Percentiles rank a stretch among this genome's conserved stretches.
These are phyloP conservation scores for Tiliacea citrago DNA, from an alignment of 2,888 invertebrate genomes.

Conservation along the genomic window DNA sequence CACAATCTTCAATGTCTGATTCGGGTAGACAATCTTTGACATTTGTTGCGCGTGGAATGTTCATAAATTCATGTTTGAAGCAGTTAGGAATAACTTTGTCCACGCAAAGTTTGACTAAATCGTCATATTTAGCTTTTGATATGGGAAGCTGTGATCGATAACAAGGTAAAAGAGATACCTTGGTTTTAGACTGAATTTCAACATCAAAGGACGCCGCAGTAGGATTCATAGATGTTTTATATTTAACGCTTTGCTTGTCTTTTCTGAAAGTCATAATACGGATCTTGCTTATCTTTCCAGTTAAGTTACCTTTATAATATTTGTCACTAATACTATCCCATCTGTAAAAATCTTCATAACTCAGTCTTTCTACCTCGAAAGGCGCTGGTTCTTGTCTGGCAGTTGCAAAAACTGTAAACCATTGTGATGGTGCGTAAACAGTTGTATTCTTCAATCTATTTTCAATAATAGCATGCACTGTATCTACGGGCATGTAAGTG, in stretches of 20 bases:
- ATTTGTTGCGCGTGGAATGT: background rate
- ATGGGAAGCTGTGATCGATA: slow-evolving; percentile 53
- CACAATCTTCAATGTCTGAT: slow-evolving; percentile 54
- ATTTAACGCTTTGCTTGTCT: slow-evolving; percentile 27
- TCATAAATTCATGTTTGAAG: slow-evolving; percentile 3
- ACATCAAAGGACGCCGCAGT: slow-evolving; percentile 40
- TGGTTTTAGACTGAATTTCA: slow-evolving; percentile 57
- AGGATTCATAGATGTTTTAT: slow-evolving; percentile 30
- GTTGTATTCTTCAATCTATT: slow-evolving; percentile 60
- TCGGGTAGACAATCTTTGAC: slow-evolving; percentile 36
- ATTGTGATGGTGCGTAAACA: slow-evolving; percentile 71
- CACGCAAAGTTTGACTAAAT: slow-evolving; percentile 3
- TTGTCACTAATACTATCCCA: slow-evolving; percentile 61
- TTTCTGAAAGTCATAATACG: slow-evolving; percentile 59
- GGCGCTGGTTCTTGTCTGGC: slow-evolving; percentile 1
- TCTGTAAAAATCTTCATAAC: slow-evolving; percentile 58
- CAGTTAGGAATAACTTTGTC: slow-evolving; percentile 12
- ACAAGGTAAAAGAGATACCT: slow-evolving; percentile 50
- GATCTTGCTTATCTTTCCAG: slow-evolving; percentile 63
- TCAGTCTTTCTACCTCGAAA: slow-evolving; percentile 1
- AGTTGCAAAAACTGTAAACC: slow-evolving; percentile 65
- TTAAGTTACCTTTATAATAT: slow-evolving; percentile 60
- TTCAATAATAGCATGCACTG: slow-evolving; percentile 52
- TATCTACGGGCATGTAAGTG: no score
- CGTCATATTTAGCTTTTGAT: slow-evolving; percentile 44